Conservation (phyloP, 2,113 vertebrate genomes). For the Noturus placidus region DNA sequence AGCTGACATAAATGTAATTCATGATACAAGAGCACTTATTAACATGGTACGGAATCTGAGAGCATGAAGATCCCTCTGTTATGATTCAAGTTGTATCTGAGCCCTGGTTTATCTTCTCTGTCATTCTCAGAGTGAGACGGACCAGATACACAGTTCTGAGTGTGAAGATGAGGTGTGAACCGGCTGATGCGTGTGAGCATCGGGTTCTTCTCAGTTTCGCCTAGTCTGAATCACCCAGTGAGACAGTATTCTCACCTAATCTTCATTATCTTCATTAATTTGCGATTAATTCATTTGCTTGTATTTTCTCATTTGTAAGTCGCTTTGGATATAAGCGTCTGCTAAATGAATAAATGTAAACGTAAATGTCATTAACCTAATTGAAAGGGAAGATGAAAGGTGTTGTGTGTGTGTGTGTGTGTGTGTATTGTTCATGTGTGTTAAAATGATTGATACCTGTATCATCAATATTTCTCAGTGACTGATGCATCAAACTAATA, state of each 20-base stretch:
- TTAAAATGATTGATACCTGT: not conserved
- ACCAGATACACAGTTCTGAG: slow-evolving; percentile 5
- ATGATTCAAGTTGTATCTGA: not conserved
- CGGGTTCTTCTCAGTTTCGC: not conserved
- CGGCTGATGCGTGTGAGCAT: slow-evolving; percentile 14
- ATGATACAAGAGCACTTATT: slow-evolving; percentile 62
- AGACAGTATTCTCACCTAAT: not conserved
- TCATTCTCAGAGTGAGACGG: not conserved
- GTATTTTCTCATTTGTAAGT: no score
- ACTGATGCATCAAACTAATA: not conserved
- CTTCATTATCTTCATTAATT: not conserved
- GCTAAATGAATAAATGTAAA: no score
- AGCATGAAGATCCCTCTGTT: slow-evolving; percentile 12
- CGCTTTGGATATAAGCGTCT: no score
- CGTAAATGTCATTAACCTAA: no score
- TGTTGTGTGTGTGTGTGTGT: not conserved
- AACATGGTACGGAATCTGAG: slow-evolving; percentile 35
- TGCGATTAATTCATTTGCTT: no score
- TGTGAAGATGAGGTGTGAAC: slow-evolving; percentile 20
- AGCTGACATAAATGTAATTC: not conserved
- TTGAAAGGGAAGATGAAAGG: not conserved
- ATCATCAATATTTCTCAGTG: not conserved
- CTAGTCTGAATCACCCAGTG: not conserved
- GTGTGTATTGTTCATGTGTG: not conserved
- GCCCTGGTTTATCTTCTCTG: not conserved